Percentiles rank a stretch among this genome's conserved stretches.
phyloP scores from a whole-genome alignment of 2,113 vertebrate species.

The Bufo bufo region DNA sequence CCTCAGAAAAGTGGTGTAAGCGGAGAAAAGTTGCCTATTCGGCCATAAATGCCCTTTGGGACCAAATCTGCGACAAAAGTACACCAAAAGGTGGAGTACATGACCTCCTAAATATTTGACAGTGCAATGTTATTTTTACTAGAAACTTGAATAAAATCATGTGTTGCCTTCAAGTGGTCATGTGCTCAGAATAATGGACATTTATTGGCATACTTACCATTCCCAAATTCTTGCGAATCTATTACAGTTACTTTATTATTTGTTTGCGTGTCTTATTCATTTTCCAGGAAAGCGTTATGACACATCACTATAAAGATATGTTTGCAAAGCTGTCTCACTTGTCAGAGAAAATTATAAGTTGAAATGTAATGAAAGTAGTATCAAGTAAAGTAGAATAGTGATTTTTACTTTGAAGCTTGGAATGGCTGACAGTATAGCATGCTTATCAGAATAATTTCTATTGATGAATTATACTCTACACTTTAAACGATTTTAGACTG shows the following conservation, averaged over 20 bases:
- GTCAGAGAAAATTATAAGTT: constrained; percentile 42
- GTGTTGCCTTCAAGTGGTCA: neutral
- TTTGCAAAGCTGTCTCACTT: constrained; percentile 33
- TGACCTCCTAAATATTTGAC: neutral
- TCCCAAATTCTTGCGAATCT: neutral
- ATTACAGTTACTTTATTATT: constrained; percentile 11
- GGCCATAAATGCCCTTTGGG: too few species aligned
- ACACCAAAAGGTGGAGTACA: too few species aligned
- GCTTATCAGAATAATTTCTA: constrained; percentile 24
- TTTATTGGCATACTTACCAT: neutral
- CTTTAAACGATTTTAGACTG: constrained; percentile 20
- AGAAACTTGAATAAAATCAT: neutral
- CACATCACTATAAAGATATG: constrained; percentile 9
- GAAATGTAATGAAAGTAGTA: constrained; percentile 23
- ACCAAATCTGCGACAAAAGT: too few species aligned
- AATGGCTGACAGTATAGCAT: constrained; percentile 1
- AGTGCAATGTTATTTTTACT: neutral
- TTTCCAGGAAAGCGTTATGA: constrained; percentile 24
- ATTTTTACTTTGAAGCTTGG: constrained; percentile 1
- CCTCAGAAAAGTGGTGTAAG: too few species aligned
- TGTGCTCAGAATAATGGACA: neutral
- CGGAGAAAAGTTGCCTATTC: too few species aligned
- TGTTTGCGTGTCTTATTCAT: constrained; percentile 14
- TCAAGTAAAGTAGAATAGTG: constrained; percentile 26
- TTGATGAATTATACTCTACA: constrained; percentile 17